Conservation (phyloP, 2,113 vertebrate species). For the Bubo blakistoni region DNA sequence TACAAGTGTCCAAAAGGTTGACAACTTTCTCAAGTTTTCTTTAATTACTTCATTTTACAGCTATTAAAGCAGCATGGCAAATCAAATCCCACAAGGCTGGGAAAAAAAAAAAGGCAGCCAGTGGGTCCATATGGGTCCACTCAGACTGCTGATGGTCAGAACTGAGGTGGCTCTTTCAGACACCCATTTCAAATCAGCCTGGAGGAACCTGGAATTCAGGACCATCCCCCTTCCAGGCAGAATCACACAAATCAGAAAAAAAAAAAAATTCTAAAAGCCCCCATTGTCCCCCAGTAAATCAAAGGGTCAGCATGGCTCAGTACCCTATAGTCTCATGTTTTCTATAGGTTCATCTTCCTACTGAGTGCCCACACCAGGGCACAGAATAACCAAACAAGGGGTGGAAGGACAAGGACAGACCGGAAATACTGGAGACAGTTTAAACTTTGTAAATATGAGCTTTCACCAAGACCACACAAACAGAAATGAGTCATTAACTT, state of each 20-base stretch:
- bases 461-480: conserved; percentile 11
- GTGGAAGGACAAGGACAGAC: not conserved
- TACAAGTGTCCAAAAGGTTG: conserved; percentile 23
- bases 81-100: not conserved
- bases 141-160: not conserved
- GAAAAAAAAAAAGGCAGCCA: not conserved
- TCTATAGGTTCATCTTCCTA: not conserved
- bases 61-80: not conserved
- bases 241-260: not conserved
- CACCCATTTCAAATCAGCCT: not conserved
- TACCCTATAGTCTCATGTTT: not conserved
- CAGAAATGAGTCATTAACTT: conserved; percentile 49
- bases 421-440: not conserved
- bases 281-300: not conserved
- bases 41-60: conserved; percentile 12
- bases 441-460: conserved; percentile 24
- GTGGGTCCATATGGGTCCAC: not conserved
- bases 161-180: not conserved
- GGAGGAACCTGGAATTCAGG: not conserved
- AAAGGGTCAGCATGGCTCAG: not conserved
- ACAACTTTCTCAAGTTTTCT: not conserved
- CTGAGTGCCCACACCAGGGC: rapidly evolving
- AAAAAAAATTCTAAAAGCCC: rapidly evolving
- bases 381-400: not conserved
- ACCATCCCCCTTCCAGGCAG: not conserved